Evolutionary conservation across 2,888 invertebrate genomes (phyloP).

Genomic region (Drosophila antonietae): DNA sequence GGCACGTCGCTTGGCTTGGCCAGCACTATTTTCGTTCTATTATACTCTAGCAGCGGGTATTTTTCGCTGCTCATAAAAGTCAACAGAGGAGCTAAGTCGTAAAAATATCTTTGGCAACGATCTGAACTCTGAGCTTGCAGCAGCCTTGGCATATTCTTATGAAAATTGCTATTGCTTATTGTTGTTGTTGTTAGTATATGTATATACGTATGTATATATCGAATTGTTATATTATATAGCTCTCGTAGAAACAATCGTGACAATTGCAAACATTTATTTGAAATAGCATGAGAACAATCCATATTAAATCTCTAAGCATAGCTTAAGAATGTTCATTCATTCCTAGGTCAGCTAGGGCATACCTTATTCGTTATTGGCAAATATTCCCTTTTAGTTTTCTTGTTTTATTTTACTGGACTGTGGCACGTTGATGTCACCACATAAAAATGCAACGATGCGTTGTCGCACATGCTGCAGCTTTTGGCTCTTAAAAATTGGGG

Average conservation of each 20-base stretch:
- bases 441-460: conserved; percentile 65
- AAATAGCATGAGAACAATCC: too few species aligned
- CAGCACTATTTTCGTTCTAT: conserved; percentile 29
- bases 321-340: background rate
- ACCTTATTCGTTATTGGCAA: background rate
- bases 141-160: background rate
- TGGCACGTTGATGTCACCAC: conserved; percentile 63
- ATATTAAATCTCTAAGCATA: too few species aligned
- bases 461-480: conserved; percentile 59
- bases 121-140: background rate
- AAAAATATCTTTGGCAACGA: background rate
- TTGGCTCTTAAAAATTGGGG: conserved; percentile 62
- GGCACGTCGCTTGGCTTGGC: conserved; percentile 56
- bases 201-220: background rate
- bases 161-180: background rate
- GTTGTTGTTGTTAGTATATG: background rate
- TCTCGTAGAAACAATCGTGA: background rate
- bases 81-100: background rate
- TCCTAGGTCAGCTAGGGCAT: conserved; percentile 5
- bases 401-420: conserved; percentile 36
- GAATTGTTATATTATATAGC: background rate
- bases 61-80: conserved; percentile 7
- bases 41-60: conserved; percentile 14
- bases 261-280: background rate
- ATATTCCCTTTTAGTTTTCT: conserved; percentile 1